Evolutionary conservation across 2,113 vertebrate genomes (phyloP).

Genomic region (Noctilio leporinus): DNA sequence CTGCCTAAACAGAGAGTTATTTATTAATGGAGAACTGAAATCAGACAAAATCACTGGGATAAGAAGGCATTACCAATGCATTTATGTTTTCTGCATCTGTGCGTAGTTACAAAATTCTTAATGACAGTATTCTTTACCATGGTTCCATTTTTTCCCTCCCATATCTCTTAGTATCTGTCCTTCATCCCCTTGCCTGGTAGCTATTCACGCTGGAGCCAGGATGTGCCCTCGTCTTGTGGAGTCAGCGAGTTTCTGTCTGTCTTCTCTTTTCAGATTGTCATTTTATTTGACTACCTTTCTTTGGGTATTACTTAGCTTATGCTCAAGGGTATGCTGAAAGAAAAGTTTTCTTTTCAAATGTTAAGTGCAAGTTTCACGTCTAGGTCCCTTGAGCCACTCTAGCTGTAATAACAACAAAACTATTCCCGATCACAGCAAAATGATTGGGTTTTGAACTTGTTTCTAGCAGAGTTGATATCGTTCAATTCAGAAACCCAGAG

Average conservation of each 20-base stretch:
- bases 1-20: not conserved
- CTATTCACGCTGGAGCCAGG: not conserved
- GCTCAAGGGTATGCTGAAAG: slow-evolving; percentile 1
- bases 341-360: not conserved
- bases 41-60: not conserved
- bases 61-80: not conserved
- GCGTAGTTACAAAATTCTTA: not conserved
- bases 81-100: not conserved
- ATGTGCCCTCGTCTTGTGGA: not conserved
- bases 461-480: not conserved
- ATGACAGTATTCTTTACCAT: not conserved
- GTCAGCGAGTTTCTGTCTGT: slow-evolving; percentile 22
- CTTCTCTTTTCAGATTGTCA: not conserved
- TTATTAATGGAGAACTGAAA: slow-evolving; percentile 39
- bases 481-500: not conserved
- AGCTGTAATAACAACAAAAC: not conserved
- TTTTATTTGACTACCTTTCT: slow-evolving; percentile 6
- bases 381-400: not conserved
- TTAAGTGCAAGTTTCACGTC: not conserved
- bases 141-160: not conserved
- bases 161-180: not conserved
- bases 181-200: not conserved
- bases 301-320: not conserved
- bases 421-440: not conserved
- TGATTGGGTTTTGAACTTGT: not conserved